A percentile compares a stretch with the other conserved stretches of the same genome.
phyloP scores from a whole-genome alignment of 2,113 vertebrate genomes.

The Etia nguti region DNA sequence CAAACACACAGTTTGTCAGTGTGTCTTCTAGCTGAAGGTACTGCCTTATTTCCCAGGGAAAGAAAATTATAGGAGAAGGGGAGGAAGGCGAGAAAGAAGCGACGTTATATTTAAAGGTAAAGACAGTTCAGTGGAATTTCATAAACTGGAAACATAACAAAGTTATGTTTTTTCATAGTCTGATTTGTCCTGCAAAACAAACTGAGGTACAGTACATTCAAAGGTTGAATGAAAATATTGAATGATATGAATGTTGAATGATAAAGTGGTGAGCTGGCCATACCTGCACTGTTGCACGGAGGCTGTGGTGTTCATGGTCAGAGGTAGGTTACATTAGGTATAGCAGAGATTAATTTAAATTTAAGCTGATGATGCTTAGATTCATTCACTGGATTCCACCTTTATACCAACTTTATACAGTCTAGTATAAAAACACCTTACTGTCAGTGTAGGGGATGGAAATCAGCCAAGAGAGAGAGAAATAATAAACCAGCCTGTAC shows the following conservation, averaged over 20 bases:
- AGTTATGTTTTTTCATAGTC: not conserved
- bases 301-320: not conserved
- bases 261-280: not conserved
- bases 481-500: not conserved
- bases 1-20: not conserved
- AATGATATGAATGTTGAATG: not conserved
- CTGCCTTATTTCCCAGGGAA: not conserved
- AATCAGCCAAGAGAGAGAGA: not conserved
- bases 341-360: not conserved
- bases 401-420: not conserved
- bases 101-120: not conserved
- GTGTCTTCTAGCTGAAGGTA: not conserved
- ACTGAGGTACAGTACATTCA: not conserved
- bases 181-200: not conserved
- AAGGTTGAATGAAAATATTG: not conserved
- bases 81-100: not conserved
- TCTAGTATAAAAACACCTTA: not conserved
- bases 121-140: not conserved
- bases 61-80: not conserved
- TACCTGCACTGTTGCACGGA: not conserved
- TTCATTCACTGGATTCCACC: not conserved
- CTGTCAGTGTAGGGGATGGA: not conserved
- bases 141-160: not conserved
- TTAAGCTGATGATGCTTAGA: not conserved
- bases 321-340: not conserved